phyloP scores from a whole-genome alignment of 2,113 vertebrate species.

The Ictidomys tridecemlineatus region DNA sequence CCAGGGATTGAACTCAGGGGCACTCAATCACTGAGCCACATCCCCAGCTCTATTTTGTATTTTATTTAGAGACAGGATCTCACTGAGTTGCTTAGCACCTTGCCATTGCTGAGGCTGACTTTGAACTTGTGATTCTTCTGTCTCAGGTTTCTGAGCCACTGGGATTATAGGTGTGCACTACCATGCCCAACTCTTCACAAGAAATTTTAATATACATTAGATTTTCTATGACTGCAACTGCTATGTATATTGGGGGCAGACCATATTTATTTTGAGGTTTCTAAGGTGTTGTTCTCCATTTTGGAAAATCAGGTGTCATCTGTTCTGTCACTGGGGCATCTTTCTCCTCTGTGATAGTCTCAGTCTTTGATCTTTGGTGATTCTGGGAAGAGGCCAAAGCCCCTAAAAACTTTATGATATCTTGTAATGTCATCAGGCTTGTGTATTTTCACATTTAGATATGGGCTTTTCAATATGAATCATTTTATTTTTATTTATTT shows the following conservation, averaged over 20 bases:
- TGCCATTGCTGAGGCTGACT: too few species aligned
- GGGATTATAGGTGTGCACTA: too few species aligned
- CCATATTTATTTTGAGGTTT: not conserved
- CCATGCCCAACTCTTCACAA: not conserved
- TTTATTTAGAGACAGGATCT: too few species aligned
- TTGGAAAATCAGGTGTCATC: not conserved
- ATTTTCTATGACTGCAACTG: not conserved
- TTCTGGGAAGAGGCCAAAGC: not conserved
- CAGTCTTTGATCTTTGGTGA: not conserved
- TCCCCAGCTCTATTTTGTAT: too few species aligned
- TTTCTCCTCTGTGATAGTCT: not conserved
- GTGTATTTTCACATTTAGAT: not conserved
- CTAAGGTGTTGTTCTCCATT: not conserved
- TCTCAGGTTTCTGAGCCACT: too few species aligned
- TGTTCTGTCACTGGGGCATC: accelerated
- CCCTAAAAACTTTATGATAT: not conserved
- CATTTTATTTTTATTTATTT: slow-evolving; percentile 3
- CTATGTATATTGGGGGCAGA: not conserved
- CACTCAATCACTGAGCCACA: too few species aligned
- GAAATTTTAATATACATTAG: not conserved
- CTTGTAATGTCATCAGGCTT: not conserved
- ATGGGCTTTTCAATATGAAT: not conserved
- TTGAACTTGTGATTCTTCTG: too few species aligned
- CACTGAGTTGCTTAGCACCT: too few species aligned
- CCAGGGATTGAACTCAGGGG: too few species aligned